Percentiles rank a stretch among this genome's conserved stretches.
phyloP scores from a whole-genome alignment of 2,888 invertebrate species.

The Phlogophora meticulosa region DNA sequence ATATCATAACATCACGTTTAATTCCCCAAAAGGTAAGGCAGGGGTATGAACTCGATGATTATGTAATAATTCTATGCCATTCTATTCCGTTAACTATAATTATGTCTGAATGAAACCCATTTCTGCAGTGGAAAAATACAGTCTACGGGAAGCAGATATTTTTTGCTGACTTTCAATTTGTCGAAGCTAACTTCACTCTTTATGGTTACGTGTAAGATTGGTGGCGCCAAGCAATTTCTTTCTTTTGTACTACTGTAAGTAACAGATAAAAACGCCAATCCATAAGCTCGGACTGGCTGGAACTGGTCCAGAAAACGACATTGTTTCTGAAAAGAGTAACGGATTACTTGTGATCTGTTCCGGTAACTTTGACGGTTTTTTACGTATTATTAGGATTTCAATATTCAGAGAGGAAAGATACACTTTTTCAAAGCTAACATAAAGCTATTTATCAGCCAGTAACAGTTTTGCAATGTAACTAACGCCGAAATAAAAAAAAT shows the following conservation, averaged over 20 bases:
- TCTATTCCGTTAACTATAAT: no score
- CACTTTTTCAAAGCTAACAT: background rate
- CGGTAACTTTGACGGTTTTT: background rate
- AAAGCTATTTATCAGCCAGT: background rate
- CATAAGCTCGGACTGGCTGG: conserved; percentile 22
- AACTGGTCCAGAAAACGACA: conserved; percentile 33
- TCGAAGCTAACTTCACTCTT: conserved; percentile 6
- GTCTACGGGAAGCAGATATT: background rate
- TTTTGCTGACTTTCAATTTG: conserved; percentile 2
- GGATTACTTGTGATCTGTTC: background rate
- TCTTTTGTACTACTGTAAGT: conserved; percentile 2
- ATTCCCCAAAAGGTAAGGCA: no score
- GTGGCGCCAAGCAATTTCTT: conserved; percentile 9
- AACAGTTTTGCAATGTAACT: no score
- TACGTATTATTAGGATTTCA: background rate
- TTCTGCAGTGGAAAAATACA: no score
- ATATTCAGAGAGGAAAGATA: background rate
- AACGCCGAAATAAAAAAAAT: no score
- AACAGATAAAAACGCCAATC: conserved; percentile 30
- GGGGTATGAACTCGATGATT: no score
- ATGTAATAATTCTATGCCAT: no score
- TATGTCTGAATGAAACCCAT: no score
- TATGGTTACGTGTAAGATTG: background rate
- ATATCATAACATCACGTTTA: no score
- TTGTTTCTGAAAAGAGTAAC: conserved; percentile 23